Evolutionary conservation across 2,113 vertebrate species (phyloP).

Genomic region (Cyprinus carpio): DNA sequence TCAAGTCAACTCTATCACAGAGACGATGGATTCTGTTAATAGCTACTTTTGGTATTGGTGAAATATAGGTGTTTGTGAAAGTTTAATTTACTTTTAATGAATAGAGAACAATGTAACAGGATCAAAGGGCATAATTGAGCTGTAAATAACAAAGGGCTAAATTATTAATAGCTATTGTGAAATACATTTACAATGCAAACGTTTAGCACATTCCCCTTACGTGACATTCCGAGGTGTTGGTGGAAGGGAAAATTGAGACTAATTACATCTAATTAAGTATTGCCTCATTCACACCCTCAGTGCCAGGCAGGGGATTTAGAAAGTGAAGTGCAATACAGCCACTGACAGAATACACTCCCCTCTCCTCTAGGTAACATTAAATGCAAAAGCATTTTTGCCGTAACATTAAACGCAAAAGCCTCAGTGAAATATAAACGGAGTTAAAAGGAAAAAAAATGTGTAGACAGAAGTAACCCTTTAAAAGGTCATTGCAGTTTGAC

Average conservation of each 20-base stretch:
- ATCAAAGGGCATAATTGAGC: constrained; percentile 11
- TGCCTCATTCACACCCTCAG: constrained; percentile 49
- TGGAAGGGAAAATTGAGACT: constrained; percentile 37
- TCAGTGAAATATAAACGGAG: constrained; percentile 42
- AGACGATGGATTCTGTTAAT: neutral
- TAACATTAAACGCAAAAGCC: constrained; percentile 36
- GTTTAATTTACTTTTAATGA: constrained; percentile 35
- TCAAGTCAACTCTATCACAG: neutral
- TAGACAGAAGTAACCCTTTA: constrained; percentile 55
- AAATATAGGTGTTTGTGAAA: constrained; percentile 31
- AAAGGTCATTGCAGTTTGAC: constrained; percentile 56
- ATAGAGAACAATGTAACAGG: constrained; percentile 12
- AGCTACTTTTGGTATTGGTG: neutral
- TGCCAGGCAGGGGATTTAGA: constrained; percentile 46
- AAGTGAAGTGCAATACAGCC: constrained; percentile 10
- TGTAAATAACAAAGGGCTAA: constrained; percentile 27
- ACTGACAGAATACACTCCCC: neutral
- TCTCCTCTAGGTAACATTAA: constrained; percentile 16
- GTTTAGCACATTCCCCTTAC: constrained; percentile 15
- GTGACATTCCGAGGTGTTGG: constrained; percentile 50
- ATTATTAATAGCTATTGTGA: constrained; percentile 33
- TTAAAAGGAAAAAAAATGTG: constrained; percentile 7
- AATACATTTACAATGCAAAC: neutral
- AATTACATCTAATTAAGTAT: constrained; percentile 52
- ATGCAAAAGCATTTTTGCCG: constrained; percentile 19